These are phyloP conservation scores for Colletes gigas DNA, from an alignment of 1,140 invertebrate genomes.

Conservation along the genomic window DNA sequence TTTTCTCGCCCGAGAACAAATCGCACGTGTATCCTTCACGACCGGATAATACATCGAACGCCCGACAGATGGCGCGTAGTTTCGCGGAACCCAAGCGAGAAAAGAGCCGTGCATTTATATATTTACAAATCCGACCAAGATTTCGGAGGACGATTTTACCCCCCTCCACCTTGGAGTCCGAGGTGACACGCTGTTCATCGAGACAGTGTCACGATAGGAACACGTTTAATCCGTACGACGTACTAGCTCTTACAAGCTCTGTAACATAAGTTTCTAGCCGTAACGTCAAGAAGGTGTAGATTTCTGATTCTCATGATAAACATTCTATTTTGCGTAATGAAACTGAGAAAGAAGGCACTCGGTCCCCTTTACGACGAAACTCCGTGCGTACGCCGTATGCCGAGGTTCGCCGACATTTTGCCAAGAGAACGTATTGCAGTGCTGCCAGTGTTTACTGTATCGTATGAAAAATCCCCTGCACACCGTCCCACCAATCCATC, in stretches of 20 bases:
- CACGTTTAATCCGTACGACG: constrained; percentile 47
- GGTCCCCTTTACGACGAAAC: constrained; percentile 81
- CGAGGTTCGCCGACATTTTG: constrained; percentile 78
- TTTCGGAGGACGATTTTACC: background rate
- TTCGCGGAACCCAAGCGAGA: constrained; percentile 6
- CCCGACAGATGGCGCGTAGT: background rate
- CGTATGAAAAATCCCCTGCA: background rate
- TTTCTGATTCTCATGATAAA: constrained; percentile 60
- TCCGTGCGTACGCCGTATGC: constrained; percentile 77
- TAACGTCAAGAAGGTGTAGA: constrained; percentile 58
- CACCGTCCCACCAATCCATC: background rate
- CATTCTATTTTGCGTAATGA: constrained; percentile 67
- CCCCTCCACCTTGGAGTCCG: background rate
- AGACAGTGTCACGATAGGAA: constrained; percentile 19
- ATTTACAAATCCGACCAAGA: constrained; percentile 6
- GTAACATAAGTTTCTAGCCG: constrained; percentile 68
- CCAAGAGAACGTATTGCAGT: constrained; percentile 71
- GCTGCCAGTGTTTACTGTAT: constrained; percentile 18
- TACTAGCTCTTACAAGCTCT: constrained; percentile 59
- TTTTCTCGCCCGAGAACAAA: background rate
- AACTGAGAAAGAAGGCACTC: constrained; percentile 76
- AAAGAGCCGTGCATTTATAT: constrained; percentile 16
- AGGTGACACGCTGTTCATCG: background rate
- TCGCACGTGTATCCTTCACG: background rate
- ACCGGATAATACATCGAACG: background rate